phyloP scores from a whole-genome alignment of 2,113 vertebrate genomes.

The Damaliscus lunatus region DNA sequence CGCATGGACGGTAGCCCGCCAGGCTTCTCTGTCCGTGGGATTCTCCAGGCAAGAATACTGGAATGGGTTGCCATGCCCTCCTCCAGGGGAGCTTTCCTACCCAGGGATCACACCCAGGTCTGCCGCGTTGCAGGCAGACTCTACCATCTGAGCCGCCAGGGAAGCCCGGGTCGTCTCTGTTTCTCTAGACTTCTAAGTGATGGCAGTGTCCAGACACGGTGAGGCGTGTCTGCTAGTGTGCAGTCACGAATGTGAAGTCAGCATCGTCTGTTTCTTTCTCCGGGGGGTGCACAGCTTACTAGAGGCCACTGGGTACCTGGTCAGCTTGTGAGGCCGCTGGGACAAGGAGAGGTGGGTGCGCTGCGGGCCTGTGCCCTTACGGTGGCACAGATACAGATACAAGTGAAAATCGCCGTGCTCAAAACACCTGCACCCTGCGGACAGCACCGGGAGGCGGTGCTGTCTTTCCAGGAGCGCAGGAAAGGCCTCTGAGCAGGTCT shows the following conservation, averaged over 20 bases:
- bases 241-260: neutral
- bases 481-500: neutral
- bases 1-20: neutral
- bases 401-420: neutral
- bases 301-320: neutral
- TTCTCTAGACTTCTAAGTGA: neutral
- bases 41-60: neutral
- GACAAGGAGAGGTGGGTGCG: neutral
- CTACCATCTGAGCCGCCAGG: neutral
- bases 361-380: neutral
- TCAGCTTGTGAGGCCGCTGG: neutral
- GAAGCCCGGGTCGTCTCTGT: neutral
- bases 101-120: neutral
- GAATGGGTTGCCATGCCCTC: neutral
- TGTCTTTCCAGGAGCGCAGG: neutral
- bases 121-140: neutral
- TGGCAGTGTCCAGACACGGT: neutral
- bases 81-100: neutral
- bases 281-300: neutral
- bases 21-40: neutral
- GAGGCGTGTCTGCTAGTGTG: rapidly evolving
- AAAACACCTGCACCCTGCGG: neutral
- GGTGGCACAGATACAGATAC: neutral
- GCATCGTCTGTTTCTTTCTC: neutral
- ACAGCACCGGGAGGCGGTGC: neutral